These are phyloP conservation scores for Simalia tracyae DNA, from an alignment of 2,797 vertebrate species.

Conservation along the genomic window DNA sequence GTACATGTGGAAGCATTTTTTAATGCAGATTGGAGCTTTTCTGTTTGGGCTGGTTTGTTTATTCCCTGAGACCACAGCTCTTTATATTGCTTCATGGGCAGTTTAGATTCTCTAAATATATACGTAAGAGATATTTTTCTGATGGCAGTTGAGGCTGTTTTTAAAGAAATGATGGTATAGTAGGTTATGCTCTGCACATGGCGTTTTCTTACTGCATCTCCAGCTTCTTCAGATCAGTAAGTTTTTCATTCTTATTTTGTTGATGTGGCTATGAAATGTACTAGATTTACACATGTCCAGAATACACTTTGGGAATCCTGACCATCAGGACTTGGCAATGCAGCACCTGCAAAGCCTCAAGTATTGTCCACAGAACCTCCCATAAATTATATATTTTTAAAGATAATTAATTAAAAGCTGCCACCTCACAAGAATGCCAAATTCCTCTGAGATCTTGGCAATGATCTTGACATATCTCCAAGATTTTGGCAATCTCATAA, in stretches of 20 bases:
- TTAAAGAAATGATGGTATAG: not conserved
- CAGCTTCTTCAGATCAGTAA: not conserved
- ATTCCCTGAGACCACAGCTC: not conserved
- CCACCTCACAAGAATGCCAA: not conserved
- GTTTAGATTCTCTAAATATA: not conserved
- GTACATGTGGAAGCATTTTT: not conserved
- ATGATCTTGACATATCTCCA: not conserved
- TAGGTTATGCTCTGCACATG: not conserved
- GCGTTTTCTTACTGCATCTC: not conserved
- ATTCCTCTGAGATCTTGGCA: not conserved
- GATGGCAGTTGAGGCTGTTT: not conserved
- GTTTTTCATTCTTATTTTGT: not conserved
- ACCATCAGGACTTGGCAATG: not conserved
- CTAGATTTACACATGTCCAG: not conserved
- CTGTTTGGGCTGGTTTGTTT: not conserved
- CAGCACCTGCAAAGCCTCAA: not conserved
- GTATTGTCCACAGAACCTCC: not conserved
- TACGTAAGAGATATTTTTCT: not conserved
- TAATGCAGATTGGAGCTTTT: not conserved
- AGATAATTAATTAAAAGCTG: not conserved
- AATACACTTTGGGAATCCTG: not conserved
- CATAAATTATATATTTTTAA: not conserved
- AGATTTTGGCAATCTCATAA: not conserved
- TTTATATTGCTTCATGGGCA: not conserved
- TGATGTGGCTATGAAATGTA: not conserved